These are phyloP conservation scores for Micrasema longulum DNA, from an alignment of 1,140 invertebrate genomes.

Conservation along the genomic window DNA sequence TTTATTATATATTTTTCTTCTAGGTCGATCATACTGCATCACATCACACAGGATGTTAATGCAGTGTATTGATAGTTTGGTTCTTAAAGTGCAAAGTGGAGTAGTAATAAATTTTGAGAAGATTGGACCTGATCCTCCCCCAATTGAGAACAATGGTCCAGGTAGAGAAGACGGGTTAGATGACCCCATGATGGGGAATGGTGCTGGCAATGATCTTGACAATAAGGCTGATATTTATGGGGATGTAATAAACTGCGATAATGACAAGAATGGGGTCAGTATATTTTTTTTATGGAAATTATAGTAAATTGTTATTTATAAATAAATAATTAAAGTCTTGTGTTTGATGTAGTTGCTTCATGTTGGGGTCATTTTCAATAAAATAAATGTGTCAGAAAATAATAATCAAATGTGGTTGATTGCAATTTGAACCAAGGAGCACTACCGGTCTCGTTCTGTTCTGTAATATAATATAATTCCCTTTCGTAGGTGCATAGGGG, in stretches of 20 bases:
- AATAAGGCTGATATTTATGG: constrained; percentile 53
- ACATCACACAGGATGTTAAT: constrained; percentile 95
- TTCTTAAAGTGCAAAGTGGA: constrained; percentile 97
- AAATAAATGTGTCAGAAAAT: too few species aligned
- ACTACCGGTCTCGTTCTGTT: too few species aligned
- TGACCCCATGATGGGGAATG: constrained; percentile 60
- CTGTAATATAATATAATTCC: too few species aligned
- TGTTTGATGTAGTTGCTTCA: too few species aligned
- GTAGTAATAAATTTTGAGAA: constrained; percentile 99
- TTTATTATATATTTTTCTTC: too few species aligned
- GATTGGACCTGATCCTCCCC: constrained; percentile 88
- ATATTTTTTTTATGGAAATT: too few species aligned
- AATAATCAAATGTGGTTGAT: too few species aligned
- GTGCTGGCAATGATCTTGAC: constrained; percentile 57
- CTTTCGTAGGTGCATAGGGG: too few species aligned
- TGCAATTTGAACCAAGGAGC: too few species aligned
- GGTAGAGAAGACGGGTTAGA: constrained; percentile 56
- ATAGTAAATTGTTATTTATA: too few species aligned
- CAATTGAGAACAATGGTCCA: constrained; percentile 68
- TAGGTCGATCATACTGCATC: constrained; percentile 94
- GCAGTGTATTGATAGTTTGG: constrained; percentile 96
- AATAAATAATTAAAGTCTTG: too few species aligned
- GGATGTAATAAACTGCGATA: constrained; percentile 44
- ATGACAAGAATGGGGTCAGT: constrained; percentile 52
- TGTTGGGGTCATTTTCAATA: too few species aligned